Conservation (phyloP, 1,140 invertebrate species). For the Drosophila nigrodunni region DNA sequence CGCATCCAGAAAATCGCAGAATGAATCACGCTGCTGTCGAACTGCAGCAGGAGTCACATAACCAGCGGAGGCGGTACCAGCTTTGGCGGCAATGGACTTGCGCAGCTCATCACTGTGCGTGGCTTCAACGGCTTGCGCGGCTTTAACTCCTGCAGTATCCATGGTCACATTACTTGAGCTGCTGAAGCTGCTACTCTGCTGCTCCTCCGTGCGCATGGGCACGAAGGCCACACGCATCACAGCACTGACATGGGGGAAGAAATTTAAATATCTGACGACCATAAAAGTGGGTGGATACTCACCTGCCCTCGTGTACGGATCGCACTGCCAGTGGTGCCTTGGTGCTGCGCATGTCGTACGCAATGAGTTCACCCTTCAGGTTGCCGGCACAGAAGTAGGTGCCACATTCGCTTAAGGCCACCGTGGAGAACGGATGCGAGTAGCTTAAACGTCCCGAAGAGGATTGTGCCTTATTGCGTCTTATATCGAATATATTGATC, state of each 20-base stretch:
- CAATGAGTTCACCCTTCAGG: slow-evolving; percentile 80
- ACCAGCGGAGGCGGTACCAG: slow-evolving; percentile 5
- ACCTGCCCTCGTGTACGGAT: slow-evolving; percentile 63
- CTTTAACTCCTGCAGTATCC: slow-evolving; percentile 27
- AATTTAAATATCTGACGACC: neutral
- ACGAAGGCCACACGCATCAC: slow-evolving; percentile 77
- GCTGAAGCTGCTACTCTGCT: slow-evolving; percentile 54
- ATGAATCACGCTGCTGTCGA: slow-evolving; percentile 66
- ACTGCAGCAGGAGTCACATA: slow-evolving; percentile 24
- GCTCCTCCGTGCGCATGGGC: slow-evolving; percentile 55
- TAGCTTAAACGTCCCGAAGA: slow-evolving; percentile 53
- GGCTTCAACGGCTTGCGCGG: slow-evolving; percentile 29
- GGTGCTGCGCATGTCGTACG: slow-evolving; percentile 76
- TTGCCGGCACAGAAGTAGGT: slow-evolving; percentile 79
- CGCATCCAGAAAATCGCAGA: slow-evolving; percentile 78
- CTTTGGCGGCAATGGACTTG: slow-evolving; percentile 59
- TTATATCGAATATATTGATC: slow-evolving; percentile 80
- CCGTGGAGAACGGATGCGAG: slow-evolving; percentile 70
- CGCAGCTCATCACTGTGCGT: slow-evolving; percentile 59
- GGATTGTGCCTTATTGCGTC: slow-evolving; percentile 61
- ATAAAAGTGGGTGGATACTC: neutral
- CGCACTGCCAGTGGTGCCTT: slow-evolving; percentile 60
- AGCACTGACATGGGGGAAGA: slow-evolving; percentile 8
- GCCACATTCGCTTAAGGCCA: slow-evolving; percentile 76
- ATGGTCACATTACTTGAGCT: slow-evolving; percentile 38